Evolutionary conservation across 2,113 vertebrate species (phyloP).

Genomic region (Ahaetulla prasina): DNA sequence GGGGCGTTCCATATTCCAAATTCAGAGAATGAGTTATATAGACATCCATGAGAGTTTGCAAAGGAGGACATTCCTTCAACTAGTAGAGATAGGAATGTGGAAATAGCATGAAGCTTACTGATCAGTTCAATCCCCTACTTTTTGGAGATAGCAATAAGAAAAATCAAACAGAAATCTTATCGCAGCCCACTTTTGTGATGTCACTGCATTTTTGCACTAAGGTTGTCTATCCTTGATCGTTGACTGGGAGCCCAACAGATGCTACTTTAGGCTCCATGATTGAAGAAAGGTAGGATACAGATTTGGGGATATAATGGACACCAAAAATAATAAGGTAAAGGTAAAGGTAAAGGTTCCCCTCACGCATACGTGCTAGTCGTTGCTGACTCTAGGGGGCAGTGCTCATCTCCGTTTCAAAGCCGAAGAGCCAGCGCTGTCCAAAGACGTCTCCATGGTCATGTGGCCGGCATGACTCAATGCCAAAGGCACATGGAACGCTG

Average conservation of each 20-base stretch:
- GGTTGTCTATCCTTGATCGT: neutral
- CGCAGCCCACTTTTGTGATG: neutral
- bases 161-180: neutral
- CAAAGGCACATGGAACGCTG: no score
- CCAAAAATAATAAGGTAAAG: no score
- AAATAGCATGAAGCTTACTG: neutral
- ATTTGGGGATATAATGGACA: no score
- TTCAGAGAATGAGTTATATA: neutral
- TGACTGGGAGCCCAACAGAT: neutral
- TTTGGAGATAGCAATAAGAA: neutral
- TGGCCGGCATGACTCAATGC: no score
- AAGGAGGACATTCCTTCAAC: neutral
- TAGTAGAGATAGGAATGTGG: accelerated
- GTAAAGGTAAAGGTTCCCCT: no score
- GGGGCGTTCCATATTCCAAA: neutral
- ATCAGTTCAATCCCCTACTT: neutral
- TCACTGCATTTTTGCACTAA: neutral
- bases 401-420: no score
- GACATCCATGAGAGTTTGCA: accelerated
- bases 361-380: no score
- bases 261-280: neutral
- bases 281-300: neutral
- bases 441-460: no score
- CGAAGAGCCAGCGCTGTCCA: no score
- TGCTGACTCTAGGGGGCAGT: no score